Percentiles rank a stretch among this genome's conserved stretches.
These are phyloP conservation scores for Apostichopus japonicus DNA, from an alignment of 35 echinoderm and acorn worm species.

Conservation along the genomic window DNA sequence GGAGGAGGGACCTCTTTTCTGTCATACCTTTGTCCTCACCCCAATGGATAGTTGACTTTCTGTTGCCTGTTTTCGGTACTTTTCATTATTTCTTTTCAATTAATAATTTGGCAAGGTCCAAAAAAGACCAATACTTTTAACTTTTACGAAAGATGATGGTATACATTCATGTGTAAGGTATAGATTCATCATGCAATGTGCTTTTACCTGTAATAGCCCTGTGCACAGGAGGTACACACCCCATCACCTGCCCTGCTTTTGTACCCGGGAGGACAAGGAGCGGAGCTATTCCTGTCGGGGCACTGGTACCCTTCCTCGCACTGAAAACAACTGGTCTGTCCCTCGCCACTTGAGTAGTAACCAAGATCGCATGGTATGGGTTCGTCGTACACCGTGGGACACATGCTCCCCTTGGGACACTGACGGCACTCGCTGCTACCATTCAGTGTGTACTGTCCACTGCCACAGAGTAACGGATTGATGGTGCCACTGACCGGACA, in stretches of 20 bases:
- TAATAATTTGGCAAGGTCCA: no score
- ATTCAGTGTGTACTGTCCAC: slow-evolving; percentile 85
- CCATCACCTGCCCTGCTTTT: slow-evolving; percentile 78
- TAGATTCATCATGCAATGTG: no score
- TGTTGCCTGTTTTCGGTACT: no score
- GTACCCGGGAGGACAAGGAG: slow-evolving; percentile 70
- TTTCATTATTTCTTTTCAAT: no score
- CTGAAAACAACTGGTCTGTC: slow-evolving; percentile 75
- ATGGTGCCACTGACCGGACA: slow-evolving; percentile 70
- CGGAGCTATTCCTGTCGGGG: slow-evolving; percentile 73
- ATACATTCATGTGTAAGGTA: no score
- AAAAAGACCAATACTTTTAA: no score
- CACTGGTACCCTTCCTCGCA: slow-evolving; percentile 81
- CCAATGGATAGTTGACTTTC: no score
- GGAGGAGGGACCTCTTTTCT: no score
- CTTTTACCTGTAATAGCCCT: slow-evolving; percentile 88
- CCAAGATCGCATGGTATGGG: slow-evolving; percentile 82
- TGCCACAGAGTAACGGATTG: slow-evolving; percentile 61
- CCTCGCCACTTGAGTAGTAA: slow-evolving; percentile 80
- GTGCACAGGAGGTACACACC: slow-evolving; percentile 68
- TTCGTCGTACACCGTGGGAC: slow-evolving; percentile 81
- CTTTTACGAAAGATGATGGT: no score
- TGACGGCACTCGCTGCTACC: slow-evolving; percentile 73
- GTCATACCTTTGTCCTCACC: no score
- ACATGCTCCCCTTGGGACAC: slow-evolving; percentile 84